Conservation (phyloP, 2,888 invertebrate genomes). For the Choreutis nemorana region DNA sequence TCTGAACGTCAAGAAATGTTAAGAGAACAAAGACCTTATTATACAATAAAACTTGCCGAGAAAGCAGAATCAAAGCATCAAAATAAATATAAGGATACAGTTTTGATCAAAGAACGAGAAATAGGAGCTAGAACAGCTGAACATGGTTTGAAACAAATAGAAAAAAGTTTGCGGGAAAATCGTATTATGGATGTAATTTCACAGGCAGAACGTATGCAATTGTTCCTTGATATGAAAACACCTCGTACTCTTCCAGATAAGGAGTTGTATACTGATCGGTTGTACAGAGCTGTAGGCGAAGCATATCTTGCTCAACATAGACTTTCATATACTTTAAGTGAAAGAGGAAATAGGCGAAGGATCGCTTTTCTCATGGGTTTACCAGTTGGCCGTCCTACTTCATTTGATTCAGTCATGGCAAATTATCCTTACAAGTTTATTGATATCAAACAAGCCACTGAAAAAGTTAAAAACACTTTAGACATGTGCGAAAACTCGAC, state of each 20-base stretch:
- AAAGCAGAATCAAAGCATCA: conserved; percentile 48
- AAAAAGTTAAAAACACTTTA: conserved; percentile 32
- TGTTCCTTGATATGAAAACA: conserved; percentile 46
- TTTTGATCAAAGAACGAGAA: conserved; percentile 40
- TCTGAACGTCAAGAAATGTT: conserved; percentile 51
- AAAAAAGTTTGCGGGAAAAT: conserved; percentile 34
- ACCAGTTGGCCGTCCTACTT: conserved; percentile 41
- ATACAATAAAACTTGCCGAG: conserved; percentile 46
- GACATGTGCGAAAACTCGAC: conserved; percentile 57
- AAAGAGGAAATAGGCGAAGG: conserved; percentile 48
- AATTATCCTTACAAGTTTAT: conserved; percentile 51
- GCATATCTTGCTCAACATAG: conserved; percentile 47
- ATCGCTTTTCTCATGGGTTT: conserved; percentile 56
- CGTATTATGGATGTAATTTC: conserved; percentile 45
- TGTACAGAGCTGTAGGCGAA: conserved; percentile 51
- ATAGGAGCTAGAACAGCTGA: conserved; percentile 44
- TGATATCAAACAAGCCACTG: conserved; percentile 42
- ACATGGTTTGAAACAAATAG: conserved; percentile 35
- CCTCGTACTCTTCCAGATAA: conserved; percentile 49
- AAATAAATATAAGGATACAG: conserved; percentile 37
- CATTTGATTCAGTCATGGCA: conserved; percentile 57
- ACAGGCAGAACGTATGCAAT: conserved; percentile 53
- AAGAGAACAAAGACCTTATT: conserved; percentile 49
- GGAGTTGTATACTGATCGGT: conserved; percentile 41
- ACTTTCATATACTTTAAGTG: conserved; percentile 48